phyloP scores from a whole-genome alignment of 2,888 invertebrate species.

The Sinelater perroti region DNA sequence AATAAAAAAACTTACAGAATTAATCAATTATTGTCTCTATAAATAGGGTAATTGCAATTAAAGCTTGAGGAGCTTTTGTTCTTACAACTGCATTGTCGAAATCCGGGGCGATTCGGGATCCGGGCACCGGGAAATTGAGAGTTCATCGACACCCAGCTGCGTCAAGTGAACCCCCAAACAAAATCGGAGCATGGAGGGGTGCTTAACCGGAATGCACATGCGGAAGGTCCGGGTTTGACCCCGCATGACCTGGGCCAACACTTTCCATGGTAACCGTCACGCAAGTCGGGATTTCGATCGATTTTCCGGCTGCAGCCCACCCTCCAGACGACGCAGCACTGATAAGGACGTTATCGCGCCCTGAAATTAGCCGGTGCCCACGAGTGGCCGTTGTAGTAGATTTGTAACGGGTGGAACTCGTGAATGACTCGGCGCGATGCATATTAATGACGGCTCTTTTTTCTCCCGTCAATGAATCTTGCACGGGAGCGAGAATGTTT shows the following conservation, averaged over 20 bases:
- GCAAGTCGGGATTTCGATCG: conserved; percentile 60
- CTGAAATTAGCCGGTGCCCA: conserved; percentile 24
- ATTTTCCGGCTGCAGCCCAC: conserved; percentile 51
- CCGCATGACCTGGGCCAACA: conserved; percentile 63
- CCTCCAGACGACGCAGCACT: conserved; percentile 41
- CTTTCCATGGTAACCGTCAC: conserved; percentile 64
- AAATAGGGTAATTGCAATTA: too few species aligned
- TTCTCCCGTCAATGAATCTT: too few species aligned
- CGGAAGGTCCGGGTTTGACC: conserved; percentile 63
- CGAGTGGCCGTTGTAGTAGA: conserved; percentile 17
- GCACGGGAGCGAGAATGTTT: too few species aligned
- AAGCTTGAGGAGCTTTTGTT: too few species aligned
- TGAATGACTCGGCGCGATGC: conserved; percentile 25
- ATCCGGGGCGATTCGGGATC: too few species aligned
- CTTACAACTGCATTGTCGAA: too few species aligned
- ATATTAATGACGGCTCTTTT: conserved; percentile 17
- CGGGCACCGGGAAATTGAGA: conserved; percentile 24
- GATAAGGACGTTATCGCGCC: conserved; percentile 35
- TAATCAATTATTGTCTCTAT: too few species aligned
- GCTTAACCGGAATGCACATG: conserved; percentile 46
- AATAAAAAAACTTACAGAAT: too few species aligned
- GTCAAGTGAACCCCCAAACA: conserved; percentile 35
- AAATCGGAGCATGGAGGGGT: conserved; percentile 39
- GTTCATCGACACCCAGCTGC: conserved; percentile 31
- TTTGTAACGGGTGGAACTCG: conserved; percentile 25